These are phyloP conservation scores for Chymomyza fuscimana DNA, from an alignment of 2,888 invertebrate species.

Conservation along the genomic window DNA sequence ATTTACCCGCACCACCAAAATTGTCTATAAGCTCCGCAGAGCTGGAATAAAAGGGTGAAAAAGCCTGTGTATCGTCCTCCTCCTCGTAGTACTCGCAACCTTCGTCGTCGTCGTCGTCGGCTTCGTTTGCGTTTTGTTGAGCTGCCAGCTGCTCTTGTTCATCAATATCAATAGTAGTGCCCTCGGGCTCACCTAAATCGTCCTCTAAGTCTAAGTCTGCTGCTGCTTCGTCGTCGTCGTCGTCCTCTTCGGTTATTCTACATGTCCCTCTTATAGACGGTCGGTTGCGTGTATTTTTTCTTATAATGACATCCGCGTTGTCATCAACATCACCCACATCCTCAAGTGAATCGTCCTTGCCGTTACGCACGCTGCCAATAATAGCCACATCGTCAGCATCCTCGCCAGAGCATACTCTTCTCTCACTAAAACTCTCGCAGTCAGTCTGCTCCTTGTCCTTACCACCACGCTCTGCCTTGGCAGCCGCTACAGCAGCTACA, in stretches of 20 bases:
- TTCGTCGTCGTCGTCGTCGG: conserved; percentile 52
- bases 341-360: conserved; percentile 59
- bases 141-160: conserved; percentile 39
- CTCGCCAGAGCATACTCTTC: conserved; percentile 34
- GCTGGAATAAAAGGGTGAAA: conserved; percentile 67
- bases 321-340: conserved; percentile 66
- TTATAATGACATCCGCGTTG: conserved; percentile 64
- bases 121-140: conserved; percentile 39
- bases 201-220: conserved; percentile 38
- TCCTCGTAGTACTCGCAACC: conserved; percentile 63
- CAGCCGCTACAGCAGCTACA: conserved; percentile 65
- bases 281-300: conserved; percentile 56
- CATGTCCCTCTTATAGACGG: conserved; percentile 64
- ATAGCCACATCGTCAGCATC: conserved; percentile 53
- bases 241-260: conserved; percentile 67
- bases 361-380: conserved; percentile 43
- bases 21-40: conserved; percentile 65
- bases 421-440: conserved; percentile 64
- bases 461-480: conserved; percentile 32
- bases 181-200: conserved; percentile 61
- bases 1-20: conserved; percentile 58
- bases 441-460: conserved; percentile 52
- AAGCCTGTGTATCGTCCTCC: conserved; percentile 65
- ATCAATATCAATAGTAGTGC: conserved; percentile 63
- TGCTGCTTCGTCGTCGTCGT: conserved; percentile 45